Percentiles rank a stretch among this genome's conserved stretches.
These are phyloP conservation scores for Cataglyphis rosenhaueri DNA, from an alignment of 2,888 invertebrate species.

Conservation along the genomic window DNA sequence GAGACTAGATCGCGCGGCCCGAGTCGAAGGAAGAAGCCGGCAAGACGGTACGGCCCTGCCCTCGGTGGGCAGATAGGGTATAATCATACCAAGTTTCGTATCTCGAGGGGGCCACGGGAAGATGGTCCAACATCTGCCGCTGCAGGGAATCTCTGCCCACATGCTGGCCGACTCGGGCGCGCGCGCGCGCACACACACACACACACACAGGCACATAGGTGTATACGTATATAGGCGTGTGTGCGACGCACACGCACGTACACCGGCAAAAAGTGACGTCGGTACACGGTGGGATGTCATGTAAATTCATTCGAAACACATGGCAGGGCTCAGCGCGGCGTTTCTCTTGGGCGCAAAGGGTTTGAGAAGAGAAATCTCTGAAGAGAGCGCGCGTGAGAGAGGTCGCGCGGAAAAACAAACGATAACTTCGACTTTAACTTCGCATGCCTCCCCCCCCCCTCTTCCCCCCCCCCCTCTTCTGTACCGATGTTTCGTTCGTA, in stretches of 20 bases:
- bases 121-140: conserved; percentile 83
- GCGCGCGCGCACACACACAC: conserved; percentile 57
- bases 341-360: conserved; percentile 67
- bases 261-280: conserved; percentile 73
- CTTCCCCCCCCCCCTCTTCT: background rate
- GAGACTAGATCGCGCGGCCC: conserved; percentile 28
- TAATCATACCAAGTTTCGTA: conserved; percentile 76
- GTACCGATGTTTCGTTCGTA: background rate
- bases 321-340: conserved; percentile 70
- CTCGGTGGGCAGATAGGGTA: conserved; percentile 73
- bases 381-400: conserved; percentile 30
- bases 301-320: conserved; percentile 79
- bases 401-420: conserved; percentile 62
- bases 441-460: background rate
- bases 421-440: conserved; percentile 69
- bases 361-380: conserved; percentile 64
- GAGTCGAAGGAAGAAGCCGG: conserved; percentile 61
- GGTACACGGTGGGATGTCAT: conserved; percentile 72
- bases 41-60: conserved; percentile 73
- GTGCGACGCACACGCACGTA: conserved; percentile 56
- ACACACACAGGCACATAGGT: conserved; percentile 26
- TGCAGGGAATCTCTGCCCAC: conserved; percentile 83
- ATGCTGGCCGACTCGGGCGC: conserved; percentile 73
- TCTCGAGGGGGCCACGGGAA: conserved; percentile 76
- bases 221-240: background rate